These are phyloP conservation scores for Candoia aspera DNA, from an alignment of 2,113 vertebrate genomes.

Conservation along the genomic window DNA sequence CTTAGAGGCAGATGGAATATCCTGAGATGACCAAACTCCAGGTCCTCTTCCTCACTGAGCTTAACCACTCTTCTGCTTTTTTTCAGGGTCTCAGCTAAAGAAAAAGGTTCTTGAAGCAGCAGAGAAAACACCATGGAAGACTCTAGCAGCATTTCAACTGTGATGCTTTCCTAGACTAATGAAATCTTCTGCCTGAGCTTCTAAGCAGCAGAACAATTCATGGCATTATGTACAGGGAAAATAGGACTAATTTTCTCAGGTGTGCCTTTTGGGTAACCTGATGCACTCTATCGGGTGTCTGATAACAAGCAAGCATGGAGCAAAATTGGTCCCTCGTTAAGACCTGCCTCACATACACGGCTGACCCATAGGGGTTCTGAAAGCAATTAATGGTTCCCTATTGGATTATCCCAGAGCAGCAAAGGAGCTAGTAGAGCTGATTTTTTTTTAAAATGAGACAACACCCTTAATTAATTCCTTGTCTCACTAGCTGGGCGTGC, in stretches of 20 bases:
- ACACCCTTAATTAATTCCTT: neutral
- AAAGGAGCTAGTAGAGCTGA: neutral
- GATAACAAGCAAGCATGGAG: neutral
- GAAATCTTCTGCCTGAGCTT: neutral
- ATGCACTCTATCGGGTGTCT: too few species aligned
- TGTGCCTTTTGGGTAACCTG: neutral
- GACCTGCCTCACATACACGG: neutral
- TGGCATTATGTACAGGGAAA: neutral
- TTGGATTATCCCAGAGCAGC: neutral
- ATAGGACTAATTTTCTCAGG: too few species aligned
- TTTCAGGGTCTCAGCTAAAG: constrained; percentile 22
- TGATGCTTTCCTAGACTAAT: neutral
- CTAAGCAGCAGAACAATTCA: neutral
- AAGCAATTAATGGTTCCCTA: neutral
- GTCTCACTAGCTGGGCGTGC: neutral
- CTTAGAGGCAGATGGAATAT: neutral
- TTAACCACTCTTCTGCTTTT: neutral
- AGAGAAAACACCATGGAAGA: neutral
- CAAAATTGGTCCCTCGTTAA: neutral
- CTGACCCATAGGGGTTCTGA: neutral
- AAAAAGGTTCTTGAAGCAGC: constrained; percentile 29
- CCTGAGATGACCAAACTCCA: neutral
- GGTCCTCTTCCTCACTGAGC: neutral
- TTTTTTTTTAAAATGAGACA: neutral
- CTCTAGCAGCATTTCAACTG: neutral